Evolutionary conservation across 1,140 invertebrate genomes (phyloP), one percentile per base, ranked within the genome.

Genomic region (Diorhabda elongata): DNA sequence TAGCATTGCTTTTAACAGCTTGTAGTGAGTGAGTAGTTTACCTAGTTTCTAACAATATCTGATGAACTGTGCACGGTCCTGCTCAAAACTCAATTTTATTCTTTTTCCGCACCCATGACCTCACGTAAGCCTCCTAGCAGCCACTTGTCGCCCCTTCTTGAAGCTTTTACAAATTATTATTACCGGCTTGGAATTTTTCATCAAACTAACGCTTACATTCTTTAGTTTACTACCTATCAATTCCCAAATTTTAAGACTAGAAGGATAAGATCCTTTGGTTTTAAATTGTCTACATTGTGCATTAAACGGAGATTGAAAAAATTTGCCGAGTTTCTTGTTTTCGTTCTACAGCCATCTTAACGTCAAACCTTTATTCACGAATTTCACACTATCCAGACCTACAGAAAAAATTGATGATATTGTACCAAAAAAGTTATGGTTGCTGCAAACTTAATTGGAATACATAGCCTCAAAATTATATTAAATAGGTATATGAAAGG

Each of bases 71-170:
- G 26, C 42, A 42, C 58, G 42, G 42, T 62, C 61, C 61, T 62
- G 61, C n/a, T 7, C 44, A 4, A 4, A 11, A 62, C n/a, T 62
- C 42, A 42, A 42, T 57, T 65, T 58, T 58, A 65, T 58, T 65
- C 56, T 11, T 65, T 62, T 65, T 65, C 68, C 71, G 62, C 71
- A 70, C 66, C 68, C 71, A 67, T 70, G 71, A 70, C 71, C 71
- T 70, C 71, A 73, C 68, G 66, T 73, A 73, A 72, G 67, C 57
- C 47, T 8, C 47, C 63, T 42, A 56, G 52, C 62, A 62, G 58
- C 67, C 67, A 60, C 67, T 65, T 71, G 66, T 71, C 66, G 70
- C 66, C 58, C 45, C 43, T 56, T 64, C 56, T 65, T 69, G 70
- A 61, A 68, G 70, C 66, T 65, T 58, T 67, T 64, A 61, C 62